Evolutionary conservation across 1,140 invertebrate genomes (phyloP).

Genomic region (Drosophila pseudoobscura): DNA sequence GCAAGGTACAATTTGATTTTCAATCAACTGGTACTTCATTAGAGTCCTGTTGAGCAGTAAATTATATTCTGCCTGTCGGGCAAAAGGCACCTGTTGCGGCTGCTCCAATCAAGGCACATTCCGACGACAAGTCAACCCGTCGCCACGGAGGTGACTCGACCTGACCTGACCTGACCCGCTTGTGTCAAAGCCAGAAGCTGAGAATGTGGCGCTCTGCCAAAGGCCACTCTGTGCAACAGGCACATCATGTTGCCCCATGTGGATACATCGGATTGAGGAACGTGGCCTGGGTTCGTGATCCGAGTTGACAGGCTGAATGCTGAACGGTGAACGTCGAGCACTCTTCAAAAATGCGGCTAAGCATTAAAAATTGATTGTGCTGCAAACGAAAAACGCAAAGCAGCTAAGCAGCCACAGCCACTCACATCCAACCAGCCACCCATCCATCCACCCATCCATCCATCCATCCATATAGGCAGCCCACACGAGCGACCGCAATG

Average conservation of each 20-base stretch:
- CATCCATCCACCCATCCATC: too few species aligned
- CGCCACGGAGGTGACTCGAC: not conserved
- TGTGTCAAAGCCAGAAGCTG: slow-evolving; percentile 35
- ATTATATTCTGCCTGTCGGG: slow-evolving; percentile 38
- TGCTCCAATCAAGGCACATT: slow-evolving; percentile 16
- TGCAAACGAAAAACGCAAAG: slow-evolving; percentile 46
- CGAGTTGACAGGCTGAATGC: slow-evolving; percentile 6
- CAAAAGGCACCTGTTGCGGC: slow-evolving; percentile 43
- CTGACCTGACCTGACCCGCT: slow-evolving; percentile 27
- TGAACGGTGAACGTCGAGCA: not conserved
- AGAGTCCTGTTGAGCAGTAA: slow-evolving; percentile 31
- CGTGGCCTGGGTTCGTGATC: slow-evolving; percentile 36
- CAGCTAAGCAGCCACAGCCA: not conserved
- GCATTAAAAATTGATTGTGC: slow-evolving; percentile 70
- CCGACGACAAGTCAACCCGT: not conserved
- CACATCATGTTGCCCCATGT: slow-evolving; percentile 40
- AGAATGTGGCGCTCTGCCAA: slow-evolving; percentile 32
- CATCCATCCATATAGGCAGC: not conserved
- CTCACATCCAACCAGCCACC: too few species aligned
- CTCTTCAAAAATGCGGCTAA: slow-evolving; percentile 29
- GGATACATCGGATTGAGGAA: slow-evolving; percentile 21
- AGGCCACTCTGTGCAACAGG: slow-evolving; percentile 42
- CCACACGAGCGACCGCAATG: slow-evolving; percentile 33
- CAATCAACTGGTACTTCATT: slow-evolving; percentile 39
- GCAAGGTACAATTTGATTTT: slow-evolving; percentile 5